These are phyloP conservation scores for Pangasius mekongensis DNA, from an alignment of 2,797 vertebrate species.

Conservation along the genomic window DNA sequence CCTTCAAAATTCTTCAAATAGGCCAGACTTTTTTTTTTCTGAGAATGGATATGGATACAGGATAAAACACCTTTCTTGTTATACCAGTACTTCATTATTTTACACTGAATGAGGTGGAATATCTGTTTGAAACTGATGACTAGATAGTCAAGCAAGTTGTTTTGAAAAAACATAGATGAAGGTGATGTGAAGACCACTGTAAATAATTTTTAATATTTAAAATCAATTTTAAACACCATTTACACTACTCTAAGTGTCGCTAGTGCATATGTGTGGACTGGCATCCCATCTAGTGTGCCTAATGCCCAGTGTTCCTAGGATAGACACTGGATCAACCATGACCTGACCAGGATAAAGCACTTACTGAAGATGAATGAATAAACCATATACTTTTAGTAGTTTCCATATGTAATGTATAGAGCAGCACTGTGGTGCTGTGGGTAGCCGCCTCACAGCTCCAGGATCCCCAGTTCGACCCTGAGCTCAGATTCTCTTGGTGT, in stretches of 20 bases:
- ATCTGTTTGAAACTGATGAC: conserved; percentile 23
- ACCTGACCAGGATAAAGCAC: not conserved
- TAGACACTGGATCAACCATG: not conserved
- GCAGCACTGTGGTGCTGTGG: not conserved
- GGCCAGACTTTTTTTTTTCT: not conserved
- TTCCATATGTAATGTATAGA: not conserved
- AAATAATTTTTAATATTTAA: not conserved
- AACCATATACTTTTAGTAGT: not conserved
- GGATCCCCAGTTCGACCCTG: not conserved
- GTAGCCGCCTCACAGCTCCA: not conserved
- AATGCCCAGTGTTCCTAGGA: not conserved
- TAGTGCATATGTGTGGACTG: not conserved
- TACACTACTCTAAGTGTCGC: not conserved
- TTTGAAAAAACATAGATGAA: not conserved
- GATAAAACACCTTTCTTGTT: conserved; percentile 29
- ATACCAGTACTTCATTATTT: conserved; percentile 39
- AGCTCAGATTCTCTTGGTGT: not conserved
- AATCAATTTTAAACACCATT: not conserved
- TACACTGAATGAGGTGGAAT: not conserved
- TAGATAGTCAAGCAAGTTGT: not conserved
- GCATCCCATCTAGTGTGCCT: not conserved
- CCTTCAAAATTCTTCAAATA: conserved; percentile 31
- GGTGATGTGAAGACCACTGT: not conserved
- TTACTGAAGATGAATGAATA: not conserved
- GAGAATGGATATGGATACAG: conserved; percentile 6